phyloP scores from a whole-genome alignment of 2,113 vertebrate genomes.

The Upupa epops region DNA sequence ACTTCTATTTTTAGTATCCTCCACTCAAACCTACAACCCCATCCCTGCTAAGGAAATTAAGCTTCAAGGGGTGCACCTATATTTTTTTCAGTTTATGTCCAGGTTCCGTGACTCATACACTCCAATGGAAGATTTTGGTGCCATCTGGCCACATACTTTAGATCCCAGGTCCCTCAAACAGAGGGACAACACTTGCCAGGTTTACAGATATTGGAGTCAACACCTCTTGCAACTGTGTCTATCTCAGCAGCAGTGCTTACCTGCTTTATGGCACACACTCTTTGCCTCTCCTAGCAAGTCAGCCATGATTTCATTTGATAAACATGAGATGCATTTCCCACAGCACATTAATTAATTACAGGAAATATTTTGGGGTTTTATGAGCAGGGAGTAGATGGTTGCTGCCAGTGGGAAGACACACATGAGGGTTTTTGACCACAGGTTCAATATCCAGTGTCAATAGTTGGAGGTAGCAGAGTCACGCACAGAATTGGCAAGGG shows the following conservation, averaged over 20 bases:
- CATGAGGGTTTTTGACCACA: not conserved
- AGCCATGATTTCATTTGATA: not conserved
- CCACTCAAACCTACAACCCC: not conserved
- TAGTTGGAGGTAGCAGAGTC: not conserved
- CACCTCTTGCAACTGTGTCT: not conserved
- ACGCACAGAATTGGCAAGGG: not conserved
- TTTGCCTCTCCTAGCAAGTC: not conserved
- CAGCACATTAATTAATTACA: not conserved
- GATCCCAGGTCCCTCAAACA: not conserved
- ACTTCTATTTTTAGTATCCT: not conserved
- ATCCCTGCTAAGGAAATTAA: conserved; percentile 41
- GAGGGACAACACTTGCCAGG: not conserved
- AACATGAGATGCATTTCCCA: not conserved
- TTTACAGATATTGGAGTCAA: not conserved
- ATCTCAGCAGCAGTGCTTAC: not conserved
- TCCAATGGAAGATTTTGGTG: not conserved
- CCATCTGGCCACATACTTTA: not conserved
- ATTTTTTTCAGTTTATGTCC: not conserved
- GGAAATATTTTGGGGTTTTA: not conserved
- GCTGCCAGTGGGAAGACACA: not conserved
- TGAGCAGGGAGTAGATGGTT: not conserved
- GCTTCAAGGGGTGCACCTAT: not conserved
- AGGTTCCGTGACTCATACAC: not conserved
- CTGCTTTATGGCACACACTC: rapidly evolving
- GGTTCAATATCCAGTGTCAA: not conserved